Percentiles rank a stretch among this genome's conserved stretches.
These are phyloP conservation scores for Echeneis naucrates DNA, from an alignment of 2,797 vertebrate genomes.

Conservation along the genomic window DNA sequence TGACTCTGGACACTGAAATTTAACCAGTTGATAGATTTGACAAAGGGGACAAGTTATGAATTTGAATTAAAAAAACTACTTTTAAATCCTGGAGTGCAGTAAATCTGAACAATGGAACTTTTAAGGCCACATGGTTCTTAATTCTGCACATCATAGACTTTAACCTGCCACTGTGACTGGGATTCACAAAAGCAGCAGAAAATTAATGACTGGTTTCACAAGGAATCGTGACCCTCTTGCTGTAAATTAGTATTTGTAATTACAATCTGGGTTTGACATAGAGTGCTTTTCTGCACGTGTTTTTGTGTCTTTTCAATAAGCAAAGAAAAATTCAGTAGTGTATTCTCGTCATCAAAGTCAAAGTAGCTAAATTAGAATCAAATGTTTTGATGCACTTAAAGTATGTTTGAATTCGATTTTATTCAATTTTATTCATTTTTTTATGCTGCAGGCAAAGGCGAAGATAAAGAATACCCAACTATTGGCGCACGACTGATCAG, in stretches of 20 bases:
- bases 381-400: background rate
- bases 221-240: background rate
- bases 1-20: too few species aligned
- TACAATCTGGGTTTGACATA: background rate
- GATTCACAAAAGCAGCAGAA: background rate
- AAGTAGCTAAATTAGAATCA: background rate
- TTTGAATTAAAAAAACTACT: too few species aligned
- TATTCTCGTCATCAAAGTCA: background rate
- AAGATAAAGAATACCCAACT: conserved; percentile 91
- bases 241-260: conserved; percentile 10
- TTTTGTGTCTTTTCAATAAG: background rate
- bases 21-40: too few species aligned
- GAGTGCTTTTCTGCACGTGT: background rate
- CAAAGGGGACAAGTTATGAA: too few species aligned
- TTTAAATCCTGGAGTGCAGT: too few species aligned
- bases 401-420: background rate
- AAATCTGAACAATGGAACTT: background rate
- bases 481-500: conserved; percentile 91
- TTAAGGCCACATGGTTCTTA: background rate
- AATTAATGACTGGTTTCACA: conserved; percentile 7
- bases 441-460: conserved; percentile 86
- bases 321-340: background rate
- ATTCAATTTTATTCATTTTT: background rate
- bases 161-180: conserved; percentile 4
- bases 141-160: background rate